These are phyloP conservation scores for Pogonus chalceus DNA, from an alignment of 1,140 invertebrate genomes.

Conservation along the genomic window DNA sequence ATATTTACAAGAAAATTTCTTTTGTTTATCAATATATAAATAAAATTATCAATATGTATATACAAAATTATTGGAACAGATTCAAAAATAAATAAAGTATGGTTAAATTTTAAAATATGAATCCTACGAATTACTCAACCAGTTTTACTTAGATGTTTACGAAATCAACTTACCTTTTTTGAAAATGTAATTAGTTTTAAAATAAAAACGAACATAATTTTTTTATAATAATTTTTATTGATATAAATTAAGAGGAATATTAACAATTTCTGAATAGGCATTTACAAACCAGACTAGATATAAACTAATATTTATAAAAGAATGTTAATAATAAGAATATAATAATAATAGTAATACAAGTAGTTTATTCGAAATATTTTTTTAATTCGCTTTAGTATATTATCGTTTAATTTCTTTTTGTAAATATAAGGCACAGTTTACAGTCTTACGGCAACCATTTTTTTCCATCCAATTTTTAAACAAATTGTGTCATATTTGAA, in stretches of 20 bases:
- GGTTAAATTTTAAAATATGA: not conserved
- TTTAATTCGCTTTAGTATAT: not conserved
- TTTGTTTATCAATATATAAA: not conserved
- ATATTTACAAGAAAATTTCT: not conserved
- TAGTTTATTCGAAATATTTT: not conserved
- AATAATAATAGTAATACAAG: not conserved
- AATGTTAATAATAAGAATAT: not conserved
- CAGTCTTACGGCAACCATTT: not conserved
- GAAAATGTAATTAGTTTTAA: not conserved
- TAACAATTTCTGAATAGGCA: not conserved
- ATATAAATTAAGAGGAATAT: not conserved
- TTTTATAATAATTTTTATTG: not conserved
- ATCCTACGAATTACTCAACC: not conserved
- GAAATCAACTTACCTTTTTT: not conserved
- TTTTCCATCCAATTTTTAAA: not conserved
- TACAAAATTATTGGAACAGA: not conserved
- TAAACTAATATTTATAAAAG: not conserved
- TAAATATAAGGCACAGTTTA: not conserved
- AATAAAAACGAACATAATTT: not conserved
- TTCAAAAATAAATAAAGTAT: no score
- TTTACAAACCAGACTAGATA: constrained; percentile 6
- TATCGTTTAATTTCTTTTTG: not conserved
- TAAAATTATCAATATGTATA: not conserved
- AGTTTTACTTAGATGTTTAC: not conserved
- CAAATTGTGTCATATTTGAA: not conserved